These are phyloP conservation scores for Caenorhabditis remanei DNA, from an alignment of 1,140 invertebrate species.

Conservation along the genomic window DNA sequence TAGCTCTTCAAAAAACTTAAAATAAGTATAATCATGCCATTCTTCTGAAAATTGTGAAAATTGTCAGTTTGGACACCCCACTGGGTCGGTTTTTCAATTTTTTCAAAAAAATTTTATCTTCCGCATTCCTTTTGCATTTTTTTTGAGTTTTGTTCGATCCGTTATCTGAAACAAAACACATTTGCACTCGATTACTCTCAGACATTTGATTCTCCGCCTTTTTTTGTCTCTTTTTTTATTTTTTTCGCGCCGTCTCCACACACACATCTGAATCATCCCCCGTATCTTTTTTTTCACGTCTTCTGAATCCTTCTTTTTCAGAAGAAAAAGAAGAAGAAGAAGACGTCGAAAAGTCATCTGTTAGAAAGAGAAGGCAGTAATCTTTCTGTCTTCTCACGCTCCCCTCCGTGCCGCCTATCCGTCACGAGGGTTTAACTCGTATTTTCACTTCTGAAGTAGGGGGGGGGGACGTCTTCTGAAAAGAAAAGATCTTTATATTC, in stretches of 20 bases:
- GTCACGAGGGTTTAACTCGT: slow-evolving; percentile 48
- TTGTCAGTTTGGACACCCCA: no score
- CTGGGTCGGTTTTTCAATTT: no score
- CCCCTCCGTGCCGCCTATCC: background rate
- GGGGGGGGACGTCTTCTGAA: background rate
- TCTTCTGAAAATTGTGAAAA: no score
- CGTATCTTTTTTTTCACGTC: background rate
- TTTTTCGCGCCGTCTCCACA: background rate
- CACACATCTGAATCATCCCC: slow-evolving; percentile 32
- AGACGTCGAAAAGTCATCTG: slow-evolving; percentile 15
- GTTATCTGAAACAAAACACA: background rate
- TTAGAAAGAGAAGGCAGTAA: background rate
- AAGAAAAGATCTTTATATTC: no score
- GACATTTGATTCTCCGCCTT: slow-evolving; percentile 24
- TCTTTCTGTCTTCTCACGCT: slow-evolving; percentile 19
- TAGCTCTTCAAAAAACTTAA: no score
- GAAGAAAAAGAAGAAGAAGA: background rate
- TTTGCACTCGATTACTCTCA: slow-evolving; percentile 15
- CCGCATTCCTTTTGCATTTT: background rate
- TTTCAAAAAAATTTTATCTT: no score
- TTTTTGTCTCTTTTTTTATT: background rate
- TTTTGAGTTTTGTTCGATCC: background rate
- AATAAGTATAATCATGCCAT: no score
- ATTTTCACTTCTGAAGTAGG: background rate
- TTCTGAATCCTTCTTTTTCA: slow-evolving; percentile 1